Conservation (phyloP, 2,797 vertebrate species). For the Enteromius unitaeniatus region DNA sequence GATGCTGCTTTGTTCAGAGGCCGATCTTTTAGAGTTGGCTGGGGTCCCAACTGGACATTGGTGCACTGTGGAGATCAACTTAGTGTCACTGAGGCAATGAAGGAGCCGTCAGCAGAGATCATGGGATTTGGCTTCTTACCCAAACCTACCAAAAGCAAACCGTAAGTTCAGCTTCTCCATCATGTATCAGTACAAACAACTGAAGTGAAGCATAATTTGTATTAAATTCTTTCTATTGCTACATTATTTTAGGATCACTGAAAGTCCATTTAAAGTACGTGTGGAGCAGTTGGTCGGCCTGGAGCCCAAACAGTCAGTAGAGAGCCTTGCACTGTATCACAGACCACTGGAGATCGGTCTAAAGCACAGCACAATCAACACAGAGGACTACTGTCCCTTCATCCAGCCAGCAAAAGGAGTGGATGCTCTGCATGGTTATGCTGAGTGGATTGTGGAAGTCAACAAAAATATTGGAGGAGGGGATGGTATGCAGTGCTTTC, state of each 20-base stretch:
- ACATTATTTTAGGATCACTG: conserved; percentile 76
- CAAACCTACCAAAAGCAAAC: conserved; percentile 78
- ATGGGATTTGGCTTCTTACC: conserved; percentile 86
- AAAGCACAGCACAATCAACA: conserved; percentile 84
- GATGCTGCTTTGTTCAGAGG: conserved; percentile 89
- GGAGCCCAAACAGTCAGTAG: conserved; percentile 68
- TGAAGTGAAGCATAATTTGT: background rate
- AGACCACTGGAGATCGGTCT: conserved; percentile 89
- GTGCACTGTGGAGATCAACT: conserved; percentile 83
- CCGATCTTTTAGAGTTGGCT: conserved; percentile 90
- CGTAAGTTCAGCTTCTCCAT: conserved; percentile 76
- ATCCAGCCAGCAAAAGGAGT: conserved; percentile 83
- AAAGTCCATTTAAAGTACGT: conserved; percentile 88
- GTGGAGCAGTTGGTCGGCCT: conserved; percentile 85
- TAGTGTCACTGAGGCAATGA: conserved; percentile 12
- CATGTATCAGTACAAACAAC: background rate
- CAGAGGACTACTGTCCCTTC: conserved; percentile 82
- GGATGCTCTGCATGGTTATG: conserved; percentile 88
- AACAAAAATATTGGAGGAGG: conserved; percentile 61
- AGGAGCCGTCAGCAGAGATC: conserved; percentile 62
- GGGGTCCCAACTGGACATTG: conserved; percentile 92
- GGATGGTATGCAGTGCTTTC: conserved; percentile 72
- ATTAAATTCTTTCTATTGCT: background rate
- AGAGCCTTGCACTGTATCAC: conserved; percentile 77
- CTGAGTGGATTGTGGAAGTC: conserved; percentile 82